Evolutionary conservation across 2,888 invertebrate genomes (phyloP).

Genomic region (Noctua pronuba): DNA sequence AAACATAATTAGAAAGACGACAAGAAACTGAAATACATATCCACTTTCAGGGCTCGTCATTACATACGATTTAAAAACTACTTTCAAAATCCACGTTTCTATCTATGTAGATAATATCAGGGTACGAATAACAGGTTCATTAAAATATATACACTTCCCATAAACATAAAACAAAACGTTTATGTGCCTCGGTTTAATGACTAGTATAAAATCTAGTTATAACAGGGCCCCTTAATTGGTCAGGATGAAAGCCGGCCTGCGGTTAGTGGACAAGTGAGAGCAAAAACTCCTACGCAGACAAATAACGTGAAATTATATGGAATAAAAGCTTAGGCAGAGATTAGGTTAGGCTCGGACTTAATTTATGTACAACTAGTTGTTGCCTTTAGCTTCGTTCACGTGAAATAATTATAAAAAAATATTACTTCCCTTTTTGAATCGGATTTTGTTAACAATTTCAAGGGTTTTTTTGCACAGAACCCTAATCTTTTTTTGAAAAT

Average conservation of each 20-base stretch:
- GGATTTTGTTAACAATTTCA: too few relatives aligned
- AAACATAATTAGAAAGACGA: neutral
- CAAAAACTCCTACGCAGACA: constrained; percentile 60
- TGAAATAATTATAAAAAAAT: too few relatives aligned
- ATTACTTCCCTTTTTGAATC: too few relatives aligned
- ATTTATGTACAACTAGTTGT: neutral
- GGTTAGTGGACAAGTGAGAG: constrained; percentile 44
- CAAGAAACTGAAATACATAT: neutral
- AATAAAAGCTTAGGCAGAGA: constrained; percentile 13
- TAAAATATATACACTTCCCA: constrained; percentile 24
- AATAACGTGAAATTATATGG: constrained; percentile 41
- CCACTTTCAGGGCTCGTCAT: constrained; percentile 16
- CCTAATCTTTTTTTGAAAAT: too few relatives aligned
- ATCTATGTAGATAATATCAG: constrained; percentile 24
- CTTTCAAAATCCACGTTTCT: constrained; percentile 30
- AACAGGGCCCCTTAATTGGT: constrained; percentile 59
- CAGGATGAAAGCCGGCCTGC: constrained; percentile 49
- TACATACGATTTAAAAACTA: constrained; percentile 7
- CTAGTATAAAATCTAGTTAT: constrained; percentile 54
- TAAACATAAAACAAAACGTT: constrained; percentile 62
- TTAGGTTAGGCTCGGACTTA: neutral
- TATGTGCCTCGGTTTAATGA: constrained; percentile 46
- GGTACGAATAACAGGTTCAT: constrained; percentile 30
- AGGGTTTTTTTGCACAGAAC: too few relatives aligned
- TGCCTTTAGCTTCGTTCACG: too few relatives aligned